These are phyloP conservation scores for Orthosia incerta DNA, from an alignment of 2,888 invertebrate genomes.

Conservation along the genomic window DNA sequence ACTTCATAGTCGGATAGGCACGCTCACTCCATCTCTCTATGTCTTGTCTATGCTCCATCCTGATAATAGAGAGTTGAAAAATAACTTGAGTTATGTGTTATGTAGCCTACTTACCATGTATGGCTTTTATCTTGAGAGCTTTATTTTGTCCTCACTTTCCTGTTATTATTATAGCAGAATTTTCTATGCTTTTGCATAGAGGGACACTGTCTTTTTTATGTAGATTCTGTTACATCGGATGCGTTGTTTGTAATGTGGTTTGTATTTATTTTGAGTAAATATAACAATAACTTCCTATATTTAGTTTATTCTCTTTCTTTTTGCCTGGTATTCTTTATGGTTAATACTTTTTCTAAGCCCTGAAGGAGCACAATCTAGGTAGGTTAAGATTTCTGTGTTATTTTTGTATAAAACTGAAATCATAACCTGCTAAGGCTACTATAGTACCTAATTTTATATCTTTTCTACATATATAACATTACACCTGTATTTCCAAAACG, in stretches of 20 bases:
- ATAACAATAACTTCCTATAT: no score
- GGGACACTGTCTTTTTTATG: not conserved
- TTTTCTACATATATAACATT: no score
- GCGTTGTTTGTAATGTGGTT: not conserved
- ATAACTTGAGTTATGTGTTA: conserved; percentile 67
- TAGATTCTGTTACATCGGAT: conserved; percentile 1
- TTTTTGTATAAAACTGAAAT: no score
- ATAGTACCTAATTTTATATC: no score
- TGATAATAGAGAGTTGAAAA: conserved; percentile 69
- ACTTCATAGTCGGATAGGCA: not conserved
- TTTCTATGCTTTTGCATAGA: conserved; percentile 15
- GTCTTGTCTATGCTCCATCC: conserved; percentile 33
- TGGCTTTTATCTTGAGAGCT: conserved; percentile 60
- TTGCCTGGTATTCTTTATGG: no score
- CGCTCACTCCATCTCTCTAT: conserved; percentile 2
- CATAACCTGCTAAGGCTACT: no score
- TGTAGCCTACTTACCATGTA: conserved; percentile 42
- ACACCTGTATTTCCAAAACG: no score
- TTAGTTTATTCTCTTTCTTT: not conserved
- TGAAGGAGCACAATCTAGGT: no score
- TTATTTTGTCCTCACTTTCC: conserved; percentile 50
- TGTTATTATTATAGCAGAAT: conserved; percentile 37
- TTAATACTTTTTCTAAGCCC: no score
- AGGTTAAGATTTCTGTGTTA: no score
- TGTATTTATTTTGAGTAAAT: no score